phyloP scores from a whole-genome alignment of 2,113 vertebrate species.

The Salvelinus fontinalis region DNA sequence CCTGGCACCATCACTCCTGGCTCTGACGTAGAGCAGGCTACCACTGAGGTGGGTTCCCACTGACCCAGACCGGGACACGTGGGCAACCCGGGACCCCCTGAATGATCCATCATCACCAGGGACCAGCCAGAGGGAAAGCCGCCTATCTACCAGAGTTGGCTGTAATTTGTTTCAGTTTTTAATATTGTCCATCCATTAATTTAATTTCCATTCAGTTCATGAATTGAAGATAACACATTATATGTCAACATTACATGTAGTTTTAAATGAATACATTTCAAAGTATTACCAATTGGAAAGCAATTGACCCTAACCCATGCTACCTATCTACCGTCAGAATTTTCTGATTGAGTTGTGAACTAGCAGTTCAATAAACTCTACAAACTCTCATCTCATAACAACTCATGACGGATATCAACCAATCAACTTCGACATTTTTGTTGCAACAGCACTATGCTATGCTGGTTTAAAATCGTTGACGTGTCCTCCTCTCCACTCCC shows the following conservation, averaged over 20 bases:
- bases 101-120: slow-evolving; percentile 60
- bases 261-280: too few species aligned
- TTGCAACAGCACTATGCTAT: too few species aligned
- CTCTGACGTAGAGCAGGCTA: slow-evolving; percentile 64
- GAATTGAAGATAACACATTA: neutral
- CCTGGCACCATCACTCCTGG: slow-evolving; percentile 70
- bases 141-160: neutral
- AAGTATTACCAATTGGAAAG: too few species aligned
- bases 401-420: neutral
- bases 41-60: slow-evolving; percentile 70
- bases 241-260: too few species aligned
- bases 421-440: slow-evolving; percentile 20
- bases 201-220: neutral
- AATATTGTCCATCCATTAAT: neutral
- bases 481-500: slow-evolving; percentile 39
- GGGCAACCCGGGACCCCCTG: slow-evolving; percentile 36
- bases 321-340: too few species aligned
- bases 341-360: too few species aligned
- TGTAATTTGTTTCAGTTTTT: neutral
- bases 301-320: too few species aligned
- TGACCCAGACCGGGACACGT: slow-evolving; percentile 39
- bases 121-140: slow-evolving; percentile 23
- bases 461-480: neutral
- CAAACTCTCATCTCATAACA: too few species aligned
- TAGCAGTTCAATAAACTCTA: too few species aligned